These are phyloP conservation scores for Tyria jacobaeae DNA, from an alignment of 2,888 invertebrate genomes.

Conservation along the genomic window DNA sequence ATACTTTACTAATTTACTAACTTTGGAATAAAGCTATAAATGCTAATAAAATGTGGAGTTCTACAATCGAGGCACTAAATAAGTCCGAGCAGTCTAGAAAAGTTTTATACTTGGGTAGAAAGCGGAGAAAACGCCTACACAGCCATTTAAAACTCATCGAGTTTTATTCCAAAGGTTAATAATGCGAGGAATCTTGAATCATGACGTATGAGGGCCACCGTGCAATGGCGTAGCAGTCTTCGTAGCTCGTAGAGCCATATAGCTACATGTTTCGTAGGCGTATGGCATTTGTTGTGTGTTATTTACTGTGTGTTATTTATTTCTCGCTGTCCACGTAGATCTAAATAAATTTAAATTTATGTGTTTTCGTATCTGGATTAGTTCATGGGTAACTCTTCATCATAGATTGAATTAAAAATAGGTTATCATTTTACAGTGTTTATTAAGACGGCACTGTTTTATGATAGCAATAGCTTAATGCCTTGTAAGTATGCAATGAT, in stretches of 20 bases:
- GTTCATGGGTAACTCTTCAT: no score
- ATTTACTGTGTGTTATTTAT: no score
- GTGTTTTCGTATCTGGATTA: no score
- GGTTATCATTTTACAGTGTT: no score
- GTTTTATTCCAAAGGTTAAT: slow-evolving; percentile 24
- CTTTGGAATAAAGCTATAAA: slow-evolving; percentile 5
- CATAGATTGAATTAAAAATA: no score
- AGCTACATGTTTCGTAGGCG: slow-evolving; percentile 44
- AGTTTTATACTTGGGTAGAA: not conserved
- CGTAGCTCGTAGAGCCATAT: slow-evolving; percentile 47
- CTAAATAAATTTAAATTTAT: not conserved
- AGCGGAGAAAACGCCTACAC: slow-evolving; percentile 21
- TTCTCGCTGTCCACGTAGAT: not conserved
- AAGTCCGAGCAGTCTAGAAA: slow-evolving; percentile 32
- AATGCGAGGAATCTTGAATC: slow-evolving; percentile 15
- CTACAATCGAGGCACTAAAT: slow-evolving; percentile 22
- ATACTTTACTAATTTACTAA: slow-evolving; percentile 1
- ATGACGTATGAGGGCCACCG: slow-evolving; percentile 19
- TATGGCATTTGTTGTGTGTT: not conserved
- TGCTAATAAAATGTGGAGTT: slow-evolving; percentile 7
- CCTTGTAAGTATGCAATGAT: no score
- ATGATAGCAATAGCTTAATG: no score
- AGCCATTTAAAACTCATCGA: slow-evolving; percentile 14
- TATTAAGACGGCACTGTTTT: no score
- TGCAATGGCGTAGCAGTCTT: slow-evolving; percentile 46